Conservation (phyloP, 1,140 invertebrate genomes). For the Oreohelix idahoensis region DNA sequence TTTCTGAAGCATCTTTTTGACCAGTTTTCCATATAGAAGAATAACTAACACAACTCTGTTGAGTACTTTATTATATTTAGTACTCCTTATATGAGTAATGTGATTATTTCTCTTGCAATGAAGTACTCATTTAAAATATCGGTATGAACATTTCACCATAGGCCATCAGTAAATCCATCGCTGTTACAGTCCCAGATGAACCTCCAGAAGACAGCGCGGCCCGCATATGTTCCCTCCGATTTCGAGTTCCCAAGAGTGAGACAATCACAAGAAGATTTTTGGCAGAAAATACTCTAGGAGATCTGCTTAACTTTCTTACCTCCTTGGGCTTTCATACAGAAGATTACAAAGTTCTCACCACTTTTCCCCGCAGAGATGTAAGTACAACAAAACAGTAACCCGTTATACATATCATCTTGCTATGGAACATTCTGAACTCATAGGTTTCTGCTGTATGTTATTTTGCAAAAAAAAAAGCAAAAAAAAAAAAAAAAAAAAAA, state of each 20-base stretch:
- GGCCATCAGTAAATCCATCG: conserved; percentile 71
- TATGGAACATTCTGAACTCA: too few relatives aligned
- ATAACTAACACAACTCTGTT: too few relatives aligned
- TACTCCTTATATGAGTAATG: too few relatives aligned
- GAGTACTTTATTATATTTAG: too few relatives aligned
- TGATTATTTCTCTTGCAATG: too few relatives aligned
- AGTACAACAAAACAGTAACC: conserved; percentile 44
- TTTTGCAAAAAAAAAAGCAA: too few relatives aligned
- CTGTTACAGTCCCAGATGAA: conserved; percentile 78
- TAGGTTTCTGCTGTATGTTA: too few relatives aligned
- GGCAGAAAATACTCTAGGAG: conserved; percentile 79
- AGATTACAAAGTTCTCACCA: conserved; percentile 91
- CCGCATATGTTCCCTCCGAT: conserved; percentile 82
- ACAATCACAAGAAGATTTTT: conserved; percentile 84
- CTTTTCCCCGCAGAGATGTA: conserved; percentile 90
- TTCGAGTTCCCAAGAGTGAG: conserved; percentile 84
- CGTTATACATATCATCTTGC: too few relatives aligned
- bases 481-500: too few relatives aligned
- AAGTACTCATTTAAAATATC: too few relatives aligned
- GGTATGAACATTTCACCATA: conserved; percentile 47
- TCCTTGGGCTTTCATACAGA: conserved; percentile 88
- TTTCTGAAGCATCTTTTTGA: too few relatives aligned
- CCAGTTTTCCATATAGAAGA: too few relatives aligned
- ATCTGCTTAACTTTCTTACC: conserved; percentile 87
- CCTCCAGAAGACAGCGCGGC: conserved; percentile 76